Evolutionary conservation across 2,797 vertebrate genomes (phyloP), one percentile per base, ranked within the genome.

Genomic region (Acropternis orthonyx): DNA sequence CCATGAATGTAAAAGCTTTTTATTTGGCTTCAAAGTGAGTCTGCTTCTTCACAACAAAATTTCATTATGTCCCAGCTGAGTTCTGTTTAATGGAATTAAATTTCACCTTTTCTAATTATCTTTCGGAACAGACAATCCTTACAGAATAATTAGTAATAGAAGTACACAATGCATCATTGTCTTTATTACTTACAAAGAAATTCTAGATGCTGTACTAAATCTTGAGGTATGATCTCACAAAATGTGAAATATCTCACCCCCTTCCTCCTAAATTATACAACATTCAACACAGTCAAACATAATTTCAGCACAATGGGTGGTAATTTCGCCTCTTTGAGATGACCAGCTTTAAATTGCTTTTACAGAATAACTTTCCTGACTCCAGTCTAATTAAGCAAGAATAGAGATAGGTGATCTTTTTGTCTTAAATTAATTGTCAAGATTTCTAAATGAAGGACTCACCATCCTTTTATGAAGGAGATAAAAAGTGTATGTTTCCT

Each of bases 61-160:
- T 97, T 98, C 97, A 97, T 98, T 98, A 96, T 96, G 89, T 98
- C 96, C 95, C 96, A 95, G 92, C 85, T 97, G 97, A 98, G 97
- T 97, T 97, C 94, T 97, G 92, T 97, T 97, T 98, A 98, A 98
- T 97, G 97, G 98, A 98, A 98, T 98, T 98, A 98, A 97, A 97
- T 98, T 98, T 98, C 98, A 97, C 97, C 97, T 98, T 97, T 98
- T 97, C 97, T 98, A 97, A 98, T 98, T 98, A 98, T 98, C 98
- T 98, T 98, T 97, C 96, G 92, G 96, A 97, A 96, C 97, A 97
- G 97, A 97, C 97, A 97, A 97, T 97, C 97, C 98, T 98, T 98
- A 98, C 96, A 97, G 97, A 98, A 98, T 98, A 98, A 98, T 98
- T 98, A 98, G 98, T 98, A 98, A 98, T 95, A 98, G 97, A 97